A percentile compares a stretch with the other conserved stretches of the same genome.
phyloP scores from a whole-genome alignment of 2,113 vertebrate species.

The Meles meles region DNA sequence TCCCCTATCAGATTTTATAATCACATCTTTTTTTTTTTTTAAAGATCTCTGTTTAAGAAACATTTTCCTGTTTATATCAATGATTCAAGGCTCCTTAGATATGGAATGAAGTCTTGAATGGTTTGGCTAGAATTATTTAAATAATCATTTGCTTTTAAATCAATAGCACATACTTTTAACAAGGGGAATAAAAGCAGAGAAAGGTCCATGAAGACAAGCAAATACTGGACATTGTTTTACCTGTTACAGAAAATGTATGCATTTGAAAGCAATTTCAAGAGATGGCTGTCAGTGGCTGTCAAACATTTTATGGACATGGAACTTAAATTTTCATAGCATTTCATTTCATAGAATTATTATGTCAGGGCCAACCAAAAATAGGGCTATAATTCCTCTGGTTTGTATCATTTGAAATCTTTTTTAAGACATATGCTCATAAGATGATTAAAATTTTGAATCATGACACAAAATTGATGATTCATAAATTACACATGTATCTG shows the following conservation, averaged over 20 bases:
- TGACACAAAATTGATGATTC: slow-evolving; percentile 9
- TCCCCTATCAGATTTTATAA: background rate
- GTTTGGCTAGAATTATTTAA: slow-evolving; percentile 12
- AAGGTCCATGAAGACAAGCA: background rate
- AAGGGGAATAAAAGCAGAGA: background rate
- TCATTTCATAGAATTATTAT: slow-evolving; percentile 23
- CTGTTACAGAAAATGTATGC: slow-evolving; percentile 35
- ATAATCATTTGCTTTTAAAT: slow-evolving; percentile 40
- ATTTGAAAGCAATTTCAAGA: slow-evolving; percentile 43
- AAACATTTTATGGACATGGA: slow-evolving; percentile 39
- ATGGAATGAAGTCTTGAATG: background rate
- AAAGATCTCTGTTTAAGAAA: background rate
- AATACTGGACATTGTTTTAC: slow-evolving; percentile 1
- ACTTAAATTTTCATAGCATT: slow-evolving; percentile 38
- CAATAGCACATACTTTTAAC: background rate
- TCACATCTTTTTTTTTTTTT: background rate
- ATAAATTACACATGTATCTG: background rate
- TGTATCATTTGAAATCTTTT: slow-evolving; percentile 51
- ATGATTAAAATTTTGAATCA: slow-evolving; percentile 30
- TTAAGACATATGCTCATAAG: slow-evolving; percentile 8
- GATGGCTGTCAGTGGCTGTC: background rate
- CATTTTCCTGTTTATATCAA: background rate
- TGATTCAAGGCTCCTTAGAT: background rate
- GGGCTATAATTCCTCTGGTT: background rate
- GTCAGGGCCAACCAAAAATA: slow-evolving; percentile 15